These are phyloP conservation scores for Cyaniris semiargus DNA, from an alignment of 2,888 invertebrate genomes.

Conservation along the genomic window DNA sequence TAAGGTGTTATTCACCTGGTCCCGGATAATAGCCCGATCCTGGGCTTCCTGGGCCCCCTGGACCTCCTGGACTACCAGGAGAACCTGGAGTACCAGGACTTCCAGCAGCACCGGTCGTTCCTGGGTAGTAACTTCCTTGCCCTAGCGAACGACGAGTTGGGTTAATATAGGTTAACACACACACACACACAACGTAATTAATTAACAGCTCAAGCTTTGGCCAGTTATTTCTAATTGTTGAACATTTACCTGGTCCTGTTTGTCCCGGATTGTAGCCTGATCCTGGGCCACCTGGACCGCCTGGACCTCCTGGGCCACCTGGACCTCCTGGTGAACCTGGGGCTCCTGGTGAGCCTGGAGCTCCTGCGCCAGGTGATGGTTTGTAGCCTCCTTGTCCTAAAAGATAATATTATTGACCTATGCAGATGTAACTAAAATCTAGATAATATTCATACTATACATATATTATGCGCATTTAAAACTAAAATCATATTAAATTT, in stretches of 20 bases:
- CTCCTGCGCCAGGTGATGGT: not conserved
- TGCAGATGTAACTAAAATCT: too few relatives aligned
- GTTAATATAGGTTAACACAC: too few relatives aligned
- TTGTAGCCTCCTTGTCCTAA: not conserved
- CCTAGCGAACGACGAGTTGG: too few relatives aligned
- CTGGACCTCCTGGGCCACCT: not conserved
- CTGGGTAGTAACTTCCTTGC: too few relatives aligned
- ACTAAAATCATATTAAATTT: too few relatives aligned
- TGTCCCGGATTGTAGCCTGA: not conserved
- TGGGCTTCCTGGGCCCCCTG: not conserved
- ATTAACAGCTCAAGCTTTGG: too few relatives aligned
- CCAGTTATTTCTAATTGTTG: too few relatives aligned
- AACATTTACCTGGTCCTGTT: not conserved
- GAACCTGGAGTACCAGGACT: slow-evolving; percentile 36
- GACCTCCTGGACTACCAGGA: slow-evolving; percentile 35
- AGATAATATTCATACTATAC: too few relatives aligned
- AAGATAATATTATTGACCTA: not conserved
- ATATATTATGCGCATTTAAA: too few relatives aligned
- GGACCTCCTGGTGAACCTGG: slow-evolving; percentile 39
- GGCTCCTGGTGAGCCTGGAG: not conserved
- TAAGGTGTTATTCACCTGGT: slow-evolving; percentile 8
- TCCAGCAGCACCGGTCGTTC: slow-evolving; percentile 46
- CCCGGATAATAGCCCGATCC: not conserved
- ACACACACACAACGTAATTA: not conserved
- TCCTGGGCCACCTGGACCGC: not conserved